Base-by-base conservation (phyloP, 2,113 vertebrate species). In the Actenoides hombroni region DNA sequence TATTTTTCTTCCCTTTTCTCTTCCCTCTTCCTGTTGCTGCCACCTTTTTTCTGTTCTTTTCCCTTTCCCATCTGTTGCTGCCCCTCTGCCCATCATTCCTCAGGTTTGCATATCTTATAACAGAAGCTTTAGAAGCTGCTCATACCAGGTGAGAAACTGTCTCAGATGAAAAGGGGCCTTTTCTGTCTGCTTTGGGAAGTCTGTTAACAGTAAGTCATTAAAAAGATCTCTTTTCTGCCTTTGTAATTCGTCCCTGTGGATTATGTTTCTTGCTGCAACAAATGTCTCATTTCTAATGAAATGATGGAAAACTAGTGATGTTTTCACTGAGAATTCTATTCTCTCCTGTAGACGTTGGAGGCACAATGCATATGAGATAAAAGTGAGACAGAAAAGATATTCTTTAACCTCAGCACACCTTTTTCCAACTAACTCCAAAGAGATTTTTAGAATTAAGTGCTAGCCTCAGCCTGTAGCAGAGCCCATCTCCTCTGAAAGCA, bases 131-230 rank as follows among this genome's bases (percentile, higher is more conserved):
- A 96, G 92, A 97, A 82, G 59, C 83, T 92, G 91, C 85, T 83
- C 88, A 33, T 65, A 91, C 87, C 94, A 96, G 92, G 96, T 96
- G 96, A 97, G 96, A 97, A 97, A 97, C 73, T 86, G 70, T 77
- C 96, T 97, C 73, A 67, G 84, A 97, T 93, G 65, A 97, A 98
- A 97, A 97, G 84, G 65, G 83, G 71, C 95, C 69, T 94, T 96
- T 95, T 96, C 81, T 95, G 88, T 78, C 71, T 94, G 90, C 93
- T 95, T 96, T 94, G 88, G 81, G 84, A 97, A 97, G 94, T 97
- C 97, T 97, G 97, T 98, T 98, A 98, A 97, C 97, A 97, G 95
- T 48, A 97, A 97, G 94, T 97, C 97, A 98, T 98, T 98, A 96
- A 97, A 97, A 96, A 92, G 97, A 81, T 96, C 94, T 90, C 85